Conservation (phyloP, 1,140 invertebrate genomes). For the Drosophila elegans region DNA sequence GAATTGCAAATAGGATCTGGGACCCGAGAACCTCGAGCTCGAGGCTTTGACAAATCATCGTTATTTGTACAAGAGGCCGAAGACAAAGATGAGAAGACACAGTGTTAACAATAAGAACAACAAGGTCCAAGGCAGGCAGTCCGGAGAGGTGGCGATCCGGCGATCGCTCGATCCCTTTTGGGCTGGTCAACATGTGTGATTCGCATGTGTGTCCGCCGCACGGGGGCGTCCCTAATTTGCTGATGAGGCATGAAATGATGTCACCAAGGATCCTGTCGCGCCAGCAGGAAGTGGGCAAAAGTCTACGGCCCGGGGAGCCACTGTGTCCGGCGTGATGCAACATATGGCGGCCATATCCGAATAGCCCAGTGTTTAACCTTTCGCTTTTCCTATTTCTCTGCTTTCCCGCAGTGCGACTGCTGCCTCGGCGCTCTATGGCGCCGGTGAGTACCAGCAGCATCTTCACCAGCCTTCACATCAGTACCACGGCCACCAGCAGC, state of each 20-base stretch:
- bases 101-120: constrained; percentile 82
- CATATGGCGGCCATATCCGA: constrained; percentile 62
- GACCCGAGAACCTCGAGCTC: constrained; percentile 3
- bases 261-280: constrained; percentile 65
- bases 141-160: constrained; percentile 19
- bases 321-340: constrained; percentile 64
- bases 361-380: constrained; percentile 15
- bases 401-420: constrained; percentile 46
- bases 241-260: constrained; percentile 84
- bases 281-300: constrained; percentile 69
- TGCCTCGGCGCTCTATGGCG: constrained; percentile 69
- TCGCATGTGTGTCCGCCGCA: constrained; percentile 67
- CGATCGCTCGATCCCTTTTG: constrained; percentile 21
- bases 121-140: constrained; percentile 46
- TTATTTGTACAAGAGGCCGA: constrained; percentile 77
- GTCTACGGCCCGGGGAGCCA: constrained; percentile 17
- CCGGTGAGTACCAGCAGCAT: constrained; percentile 64
- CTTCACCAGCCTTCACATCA: constrained; percentile 48
- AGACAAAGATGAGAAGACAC: constrained; percentile 51
- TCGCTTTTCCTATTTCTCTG: constrained; percentile 12
- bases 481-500: constrained; percentile 33
- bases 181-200: constrained; percentile 76
- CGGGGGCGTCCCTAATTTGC: constrained; percentile 68
- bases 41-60: constrained; percentile 75
- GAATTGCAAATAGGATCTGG: constrained; percentile 76